These are phyloP conservation scores for Hirudinaria manillensis DNA, from an alignment of 2,888 invertebrate genomes.

Conservation along the genomic window DNA sequence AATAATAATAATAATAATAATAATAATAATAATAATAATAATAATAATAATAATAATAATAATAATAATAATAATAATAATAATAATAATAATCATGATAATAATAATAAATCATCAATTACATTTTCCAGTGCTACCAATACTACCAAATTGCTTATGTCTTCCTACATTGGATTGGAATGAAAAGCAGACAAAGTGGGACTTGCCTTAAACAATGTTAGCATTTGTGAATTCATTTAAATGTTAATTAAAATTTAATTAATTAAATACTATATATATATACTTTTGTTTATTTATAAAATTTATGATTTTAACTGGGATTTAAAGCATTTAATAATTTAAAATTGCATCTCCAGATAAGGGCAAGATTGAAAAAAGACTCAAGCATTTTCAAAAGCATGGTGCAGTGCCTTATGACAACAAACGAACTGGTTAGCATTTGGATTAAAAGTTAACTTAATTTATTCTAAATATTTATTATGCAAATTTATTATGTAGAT, in stretches of 20 bases:
- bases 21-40: no score
- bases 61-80: no score
- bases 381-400: background rate
- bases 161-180: slow-evolving; percentile 7
- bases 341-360: background rate
- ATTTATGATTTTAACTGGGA: background rate
- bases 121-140: background rate
- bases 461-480: no score
- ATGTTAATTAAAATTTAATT: background rate
- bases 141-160: slow-evolving; percentile 1
- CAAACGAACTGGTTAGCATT: no score
- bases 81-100: no score
- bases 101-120: background rate
- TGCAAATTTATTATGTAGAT: no score
- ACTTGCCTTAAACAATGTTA: background rate
- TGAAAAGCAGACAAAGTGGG: background rate
- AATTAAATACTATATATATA: no score
- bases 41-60: no score
- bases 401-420: background rate
- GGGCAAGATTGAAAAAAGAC: slow-evolving; percentile 4
- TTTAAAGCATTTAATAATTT: background rate
- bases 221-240: background rate
- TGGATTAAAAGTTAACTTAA: no score
- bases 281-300: background rate
- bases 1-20: no score